Conservation (phyloP, 2,113 vertebrate species). For the Syngnathus floridae region DNA sequence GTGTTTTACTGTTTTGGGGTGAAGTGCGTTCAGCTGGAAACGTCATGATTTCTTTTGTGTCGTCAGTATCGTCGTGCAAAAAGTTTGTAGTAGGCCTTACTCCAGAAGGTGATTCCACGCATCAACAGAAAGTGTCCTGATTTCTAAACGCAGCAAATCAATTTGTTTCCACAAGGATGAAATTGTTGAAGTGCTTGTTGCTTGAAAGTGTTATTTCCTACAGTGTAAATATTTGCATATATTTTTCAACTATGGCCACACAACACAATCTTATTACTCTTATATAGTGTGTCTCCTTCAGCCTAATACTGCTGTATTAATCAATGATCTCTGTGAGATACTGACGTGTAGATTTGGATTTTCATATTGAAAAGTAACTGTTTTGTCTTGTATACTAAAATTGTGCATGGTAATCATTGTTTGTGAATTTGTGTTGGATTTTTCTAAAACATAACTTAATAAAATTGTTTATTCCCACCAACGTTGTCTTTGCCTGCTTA, state of each 20-base stretch:
- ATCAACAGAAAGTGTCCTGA: conserved; percentile 2
- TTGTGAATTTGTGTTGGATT: conserved; percentile 74
- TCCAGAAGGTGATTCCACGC: not conserved
- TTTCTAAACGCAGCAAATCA: conserved; percentile 33
- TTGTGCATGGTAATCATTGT: conserved; percentile 80
- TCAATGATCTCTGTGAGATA: conserved; percentile 92
- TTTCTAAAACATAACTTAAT: conserved; percentile 77
- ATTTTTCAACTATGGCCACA: conserved; percentile 68
- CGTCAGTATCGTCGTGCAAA: not conserved
- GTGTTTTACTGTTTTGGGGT: not conserved
- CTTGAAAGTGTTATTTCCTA: conserved; percentile 30
- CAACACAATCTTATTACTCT: conserved; percentile 56
- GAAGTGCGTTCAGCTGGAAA: not conserved
- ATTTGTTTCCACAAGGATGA: conserved; percentile 30
- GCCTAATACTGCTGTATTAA: conserved; percentile 77
- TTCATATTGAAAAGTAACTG: conserved; percentile 97
- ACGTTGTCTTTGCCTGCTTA: conserved; percentile 3
- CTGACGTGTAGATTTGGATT: conserved; percentile 71
- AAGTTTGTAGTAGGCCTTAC: not conserved
- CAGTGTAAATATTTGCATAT: conserved; percentile 71
- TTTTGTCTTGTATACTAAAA: conserved; percentile 93
- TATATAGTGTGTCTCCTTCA: conserved; percentile 65
- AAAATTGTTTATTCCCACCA: conserved; percentile 70
- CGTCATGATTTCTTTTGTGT: not conserved
- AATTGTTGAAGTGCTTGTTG: conserved; percentile 30